A percentile compares a stretch with the other conserved stretches of the same genome.
phyloP scores from a whole-genome alignment of 2,888 invertebrate species.

The Xestobium rufovillosum region DNA sequence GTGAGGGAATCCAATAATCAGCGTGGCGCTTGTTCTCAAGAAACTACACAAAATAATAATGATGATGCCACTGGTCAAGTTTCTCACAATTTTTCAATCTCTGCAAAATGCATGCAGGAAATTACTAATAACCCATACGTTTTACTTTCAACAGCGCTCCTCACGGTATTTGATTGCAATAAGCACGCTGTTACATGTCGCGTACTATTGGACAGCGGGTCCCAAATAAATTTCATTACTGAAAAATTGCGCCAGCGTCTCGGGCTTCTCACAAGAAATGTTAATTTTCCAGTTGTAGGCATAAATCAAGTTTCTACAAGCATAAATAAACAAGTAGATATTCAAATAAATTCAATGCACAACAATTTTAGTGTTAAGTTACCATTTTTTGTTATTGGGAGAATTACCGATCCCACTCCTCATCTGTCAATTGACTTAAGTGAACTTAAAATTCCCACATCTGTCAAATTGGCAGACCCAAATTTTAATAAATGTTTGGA shows the following conservation, averaged over 20 bases:
- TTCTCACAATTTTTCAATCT: too few species aligned
- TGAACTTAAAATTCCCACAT: too few species aligned
- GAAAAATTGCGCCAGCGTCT: conserved; percentile 8
- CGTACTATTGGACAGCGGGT: conserved; percentile 18
- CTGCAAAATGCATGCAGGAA: too few species aligned
- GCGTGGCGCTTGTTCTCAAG: too few species aligned
- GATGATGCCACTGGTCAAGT: too few species aligned
- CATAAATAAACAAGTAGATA: conserved; percentile 6
- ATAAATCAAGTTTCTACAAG: conserved; percentile 11
- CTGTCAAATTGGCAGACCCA: too few species aligned
- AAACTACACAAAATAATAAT: too few species aligned
- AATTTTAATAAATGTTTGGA: too few species aligned
- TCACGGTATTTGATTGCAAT: conserved; percentile 7
- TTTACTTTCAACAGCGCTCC: conserved; percentile 15
- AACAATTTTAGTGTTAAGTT: conserved; percentile 11
- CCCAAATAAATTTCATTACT: conserved; percentile 17
- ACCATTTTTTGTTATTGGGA: too few species aligned
- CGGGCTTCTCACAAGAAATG: conserved; percentile 6
- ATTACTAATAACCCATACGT: conserved; percentile 12
- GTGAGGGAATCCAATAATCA: too few species aligned
- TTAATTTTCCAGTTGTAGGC: conserved; percentile 14
- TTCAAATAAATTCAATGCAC: conserved; percentile 11
- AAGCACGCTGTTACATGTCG: conserved; percentile 6
- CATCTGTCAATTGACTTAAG: too few species aligned
- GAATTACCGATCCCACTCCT: too few species aligned